These are phyloP conservation scores for Macropodus opercularis DNA, from an alignment of 2,797 vertebrate species.

Conservation along the genomic window DNA sequence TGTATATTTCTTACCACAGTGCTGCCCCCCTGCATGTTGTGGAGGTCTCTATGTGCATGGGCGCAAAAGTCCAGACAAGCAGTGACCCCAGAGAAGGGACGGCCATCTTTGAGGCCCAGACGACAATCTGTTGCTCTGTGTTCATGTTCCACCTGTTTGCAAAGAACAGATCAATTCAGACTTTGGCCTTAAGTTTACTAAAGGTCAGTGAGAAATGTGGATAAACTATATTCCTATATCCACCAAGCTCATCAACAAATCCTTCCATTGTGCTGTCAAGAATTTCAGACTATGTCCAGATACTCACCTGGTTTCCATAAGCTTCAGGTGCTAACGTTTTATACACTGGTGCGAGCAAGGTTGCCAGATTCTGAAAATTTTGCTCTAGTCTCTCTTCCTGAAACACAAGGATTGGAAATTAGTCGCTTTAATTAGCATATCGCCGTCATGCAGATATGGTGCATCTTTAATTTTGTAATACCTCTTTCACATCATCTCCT, in stretches of 20 bases:
- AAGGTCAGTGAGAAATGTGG: neutral
- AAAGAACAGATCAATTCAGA: neutral
- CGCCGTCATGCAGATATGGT: neutral
- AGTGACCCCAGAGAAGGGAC: slow-evolving; percentile 98
- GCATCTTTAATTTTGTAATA: slow-evolving; percentile 51
- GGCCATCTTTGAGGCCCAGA: slow-evolving; percentile 91
- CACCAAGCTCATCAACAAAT: no score
- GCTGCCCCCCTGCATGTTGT: slow-evolving; percentile 98
- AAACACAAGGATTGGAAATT: slow-evolving; percentile 26
- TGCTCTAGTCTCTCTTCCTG: slow-evolving; percentile 95
- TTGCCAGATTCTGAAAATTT: slow-evolving; percentile 92
- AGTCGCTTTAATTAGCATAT: neutral
- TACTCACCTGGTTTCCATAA: slow-evolving; percentile 92
- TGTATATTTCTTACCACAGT: slow-evolving; percentile 88
- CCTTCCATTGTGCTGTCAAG: no score
- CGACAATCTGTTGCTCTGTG: slow-evolving; percentile 93
- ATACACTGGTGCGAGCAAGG: slow-evolving; percentile 90
- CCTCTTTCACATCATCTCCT: slow-evolving; percentile 95
- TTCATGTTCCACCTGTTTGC: slow-evolving; percentile 92
- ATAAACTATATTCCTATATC: no score
- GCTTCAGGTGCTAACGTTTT: slow-evolving; percentile 96
- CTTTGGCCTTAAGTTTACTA: neutral
- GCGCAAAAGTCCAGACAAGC: slow-evolving; percentile 98
- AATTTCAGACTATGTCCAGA: slow-evolving; percentile 2
- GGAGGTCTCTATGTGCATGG: slow-evolving; percentile 96